phyloP scores from a whole-genome alignment of 1,140 invertebrate genomes.

The Rhysida immarginata region DNA sequence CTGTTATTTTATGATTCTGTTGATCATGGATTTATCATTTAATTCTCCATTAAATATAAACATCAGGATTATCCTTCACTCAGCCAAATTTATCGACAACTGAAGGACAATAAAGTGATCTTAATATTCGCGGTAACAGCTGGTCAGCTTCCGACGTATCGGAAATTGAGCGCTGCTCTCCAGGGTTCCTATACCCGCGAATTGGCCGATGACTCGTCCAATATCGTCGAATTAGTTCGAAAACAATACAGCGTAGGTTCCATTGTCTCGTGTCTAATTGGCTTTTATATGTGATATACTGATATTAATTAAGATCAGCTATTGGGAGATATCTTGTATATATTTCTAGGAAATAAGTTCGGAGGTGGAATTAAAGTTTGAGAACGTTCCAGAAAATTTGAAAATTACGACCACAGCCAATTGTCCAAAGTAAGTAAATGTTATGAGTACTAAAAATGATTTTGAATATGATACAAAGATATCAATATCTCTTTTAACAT shows the following conservation, averaged over 20 bases:
- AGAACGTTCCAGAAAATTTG: conserved; percentile 67
- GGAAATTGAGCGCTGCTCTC: conserved; percentile 56
- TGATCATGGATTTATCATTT: no score
- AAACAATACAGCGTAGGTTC: conserved; percentile 75
- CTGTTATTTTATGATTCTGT: no score
- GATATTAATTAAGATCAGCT: no score
- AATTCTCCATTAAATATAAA: conserved; percentile 9
- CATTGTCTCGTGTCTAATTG: no score
- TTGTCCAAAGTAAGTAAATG: no score
- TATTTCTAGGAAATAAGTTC: conserved; percentile 85
- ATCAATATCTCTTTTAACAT: no score
- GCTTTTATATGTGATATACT: no score
- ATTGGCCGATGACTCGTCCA: conserved; percentile 74
- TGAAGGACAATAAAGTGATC: conserved; percentile 87
- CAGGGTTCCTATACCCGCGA: conserved; percentile 71
- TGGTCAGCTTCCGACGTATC: conserved; percentile 67
- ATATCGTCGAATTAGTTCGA: conserved; percentile 78
- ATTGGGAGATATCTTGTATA: no score
- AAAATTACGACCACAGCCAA: conserved; percentile 76
- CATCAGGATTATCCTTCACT: conserved; percentile 90
- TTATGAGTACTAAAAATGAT: no score
- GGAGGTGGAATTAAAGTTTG: conserved; percentile 70
- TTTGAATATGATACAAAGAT: no score
- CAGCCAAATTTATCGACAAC: conserved; percentile 55
- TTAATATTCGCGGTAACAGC: conserved; percentile 95